phyloP scores from a whole-genome alignment of 2,888 invertebrate species.

The Drosophila mimetica region DNA sequence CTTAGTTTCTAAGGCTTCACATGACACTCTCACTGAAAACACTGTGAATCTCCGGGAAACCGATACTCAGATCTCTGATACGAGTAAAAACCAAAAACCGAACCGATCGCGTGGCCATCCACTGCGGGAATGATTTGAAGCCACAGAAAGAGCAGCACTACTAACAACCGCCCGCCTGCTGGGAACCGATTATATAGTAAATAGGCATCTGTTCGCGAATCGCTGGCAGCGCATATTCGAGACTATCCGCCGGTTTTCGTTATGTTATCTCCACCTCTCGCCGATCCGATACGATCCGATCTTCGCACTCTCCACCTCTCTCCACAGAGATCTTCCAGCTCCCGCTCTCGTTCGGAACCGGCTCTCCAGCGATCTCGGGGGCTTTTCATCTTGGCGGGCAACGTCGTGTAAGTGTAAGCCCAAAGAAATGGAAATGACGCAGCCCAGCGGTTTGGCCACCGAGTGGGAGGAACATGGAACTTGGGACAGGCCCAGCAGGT shows the following conservation, averaged over 20 bases:
- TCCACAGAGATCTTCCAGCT: not conserved
- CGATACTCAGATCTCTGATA: slow-evolving; percentile 10
- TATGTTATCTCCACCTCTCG: slow-evolving; percentile 42
- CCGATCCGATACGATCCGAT: not conserved
- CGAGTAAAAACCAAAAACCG: slow-evolving; percentile 5
- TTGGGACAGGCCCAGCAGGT: slow-evolving; percentile 18
- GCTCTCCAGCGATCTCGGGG: slow-evolving; percentile 37
- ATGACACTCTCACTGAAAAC: slow-evolving; percentile 58
- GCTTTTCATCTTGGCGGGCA: slow-evolving; percentile 41
- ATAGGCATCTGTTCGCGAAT: slow-evolving; percentile 56
- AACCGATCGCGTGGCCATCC: slow-evolving; percentile 65
- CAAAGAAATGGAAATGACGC: slow-evolving; percentile 47
- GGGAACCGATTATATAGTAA: slow-evolving; percentile 68
- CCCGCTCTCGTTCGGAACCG: slow-evolving; percentile 46
- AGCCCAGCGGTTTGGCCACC: slow-evolving; percentile 13
- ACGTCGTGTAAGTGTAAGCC: slow-evolving; percentile 19
- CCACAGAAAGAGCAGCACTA: slow-evolving; percentile 52
- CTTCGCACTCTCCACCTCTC: slow-evolving; percentile 3
- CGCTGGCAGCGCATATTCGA: slow-evolving; percentile 52
- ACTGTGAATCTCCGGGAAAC: slow-evolving; percentile 15
- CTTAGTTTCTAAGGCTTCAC: slow-evolving; percentile 64
- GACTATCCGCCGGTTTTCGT: slow-evolving; percentile 74
- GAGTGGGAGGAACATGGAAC: slow-evolving; percentile 24
- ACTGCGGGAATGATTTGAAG: slow-evolving; percentile 61
- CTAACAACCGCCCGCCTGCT: slow-evolving; percentile 60